Evolutionary conservation across 2,113 vertebrate species (phyloP).

Genomic region (Nerophis lumbriciformis): DNA sequence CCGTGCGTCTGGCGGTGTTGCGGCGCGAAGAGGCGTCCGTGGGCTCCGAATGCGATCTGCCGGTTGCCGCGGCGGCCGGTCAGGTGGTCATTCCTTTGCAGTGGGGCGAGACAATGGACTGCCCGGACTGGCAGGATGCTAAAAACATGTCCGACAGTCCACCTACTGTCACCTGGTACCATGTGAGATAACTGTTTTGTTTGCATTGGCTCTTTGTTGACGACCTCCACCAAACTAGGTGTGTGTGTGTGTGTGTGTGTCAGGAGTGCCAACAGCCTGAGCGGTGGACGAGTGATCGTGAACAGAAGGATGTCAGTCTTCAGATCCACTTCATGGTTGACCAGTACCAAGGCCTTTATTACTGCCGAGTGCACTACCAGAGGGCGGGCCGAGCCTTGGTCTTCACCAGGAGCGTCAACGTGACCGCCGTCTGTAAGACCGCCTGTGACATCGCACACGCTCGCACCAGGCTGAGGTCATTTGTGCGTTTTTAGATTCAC

Average conservation of each 20-base stretch:
- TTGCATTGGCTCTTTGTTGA: too few relatives aligned
- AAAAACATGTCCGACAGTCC: conserved; percentile 65
- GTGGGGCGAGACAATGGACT: conserved; percentile 55
- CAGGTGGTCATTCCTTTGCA: conserved; percentile 63
- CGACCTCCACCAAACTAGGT: not conserved
- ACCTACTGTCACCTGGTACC: conserved; percentile 76
- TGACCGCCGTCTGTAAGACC: conserved; percentile 82
- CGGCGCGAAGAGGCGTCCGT: conserved; percentile 39
- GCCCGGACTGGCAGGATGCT: conserved; percentile 78
- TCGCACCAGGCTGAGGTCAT: not conserved
- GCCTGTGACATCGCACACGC: not conserved
- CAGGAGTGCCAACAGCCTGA: not conserved
- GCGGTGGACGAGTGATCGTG: conserved; percentile 32
- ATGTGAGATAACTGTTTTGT: conserved; percentile 54
- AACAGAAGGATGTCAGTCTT: conserved; percentile 53
- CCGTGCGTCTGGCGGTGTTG: conserved; percentile 79
- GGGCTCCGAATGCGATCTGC: conserved; percentile 44
- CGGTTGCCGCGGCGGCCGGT: not conserved
- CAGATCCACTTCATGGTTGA: conserved; percentile 59
- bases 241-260: not conserved
- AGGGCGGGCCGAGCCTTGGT: conserved; percentile 65
- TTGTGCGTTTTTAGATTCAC: conserved; percentile 17
- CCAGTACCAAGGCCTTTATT: conserved; percentile 71
- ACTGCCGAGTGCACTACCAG: conserved; percentile 77
- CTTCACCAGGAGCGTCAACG: conserved; percentile 77